These are phyloP conservation scores for Pachypanchax playfairii DNA, from an alignment of 2,113 vertebrate species.

Conservation along the genomic window DNA sequence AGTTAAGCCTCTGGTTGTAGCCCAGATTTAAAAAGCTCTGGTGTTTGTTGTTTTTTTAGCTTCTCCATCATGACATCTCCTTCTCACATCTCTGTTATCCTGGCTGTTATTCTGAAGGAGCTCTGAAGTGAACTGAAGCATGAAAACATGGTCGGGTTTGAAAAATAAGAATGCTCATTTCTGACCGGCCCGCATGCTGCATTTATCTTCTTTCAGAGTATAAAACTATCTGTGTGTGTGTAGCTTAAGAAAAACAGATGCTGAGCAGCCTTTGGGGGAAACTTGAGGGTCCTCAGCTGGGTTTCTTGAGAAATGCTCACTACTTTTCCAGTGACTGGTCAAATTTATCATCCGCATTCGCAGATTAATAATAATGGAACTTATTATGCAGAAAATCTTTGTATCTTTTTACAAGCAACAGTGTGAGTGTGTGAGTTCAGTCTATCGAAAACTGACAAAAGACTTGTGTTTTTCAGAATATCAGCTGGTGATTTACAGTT, in stretches of 20 bases:
- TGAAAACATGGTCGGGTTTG: too few species aligned
- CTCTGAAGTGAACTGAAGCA: neutral
- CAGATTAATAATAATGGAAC: too few species aligned
- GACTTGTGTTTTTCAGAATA: too few species aligned
- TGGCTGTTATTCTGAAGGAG: neutral
- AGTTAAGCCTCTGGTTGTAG: neutral
- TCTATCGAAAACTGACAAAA: too few species aligned
- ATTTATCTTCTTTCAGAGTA: neutral
- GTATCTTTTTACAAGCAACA: neutral
- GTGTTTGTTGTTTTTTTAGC: neutral
- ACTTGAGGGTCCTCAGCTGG: too few species aligned
- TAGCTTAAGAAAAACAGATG: neutral
- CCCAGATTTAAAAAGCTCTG: neutral
- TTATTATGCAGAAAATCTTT: neutral
- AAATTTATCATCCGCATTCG: neutral
- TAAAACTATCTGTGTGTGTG: too few species aligned
- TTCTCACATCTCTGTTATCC: neutral
- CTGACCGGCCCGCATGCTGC: neutral
- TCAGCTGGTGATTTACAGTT: conserved; percentile 1
- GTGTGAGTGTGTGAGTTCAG: too few species aligned
- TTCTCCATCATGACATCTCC: neutral
- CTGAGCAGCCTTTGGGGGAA: fast-evolving
- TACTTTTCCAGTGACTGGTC: too few species aligned
- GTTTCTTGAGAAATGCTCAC: neutral
- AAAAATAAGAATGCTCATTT: neutral